A percentile compares a stretch with the other conserved stretches of the same genome.
phyloP scores from a whole-genome alignment of 1,140 invertebrate genomes.

The Berghia stephanieae region DNA sequence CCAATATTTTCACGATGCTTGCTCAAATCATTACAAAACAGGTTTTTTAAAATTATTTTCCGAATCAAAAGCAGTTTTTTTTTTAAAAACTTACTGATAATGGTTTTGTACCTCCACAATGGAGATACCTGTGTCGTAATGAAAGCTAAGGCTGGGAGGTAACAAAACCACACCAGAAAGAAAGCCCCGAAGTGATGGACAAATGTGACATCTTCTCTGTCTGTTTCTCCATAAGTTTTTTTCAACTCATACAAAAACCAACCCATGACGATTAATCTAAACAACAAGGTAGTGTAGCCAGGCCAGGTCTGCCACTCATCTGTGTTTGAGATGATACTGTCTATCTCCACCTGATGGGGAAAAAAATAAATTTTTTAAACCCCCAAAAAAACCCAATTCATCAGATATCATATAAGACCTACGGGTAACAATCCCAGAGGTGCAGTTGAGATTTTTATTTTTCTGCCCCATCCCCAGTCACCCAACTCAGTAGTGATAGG shows the following conservation, averaged over 20 bases:
- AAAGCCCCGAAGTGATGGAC: conserved; percentile 96
- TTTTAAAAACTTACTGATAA: conserved; percentile 82
- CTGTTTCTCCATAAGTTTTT: conserved; percentile 47
- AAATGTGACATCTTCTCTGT: conserved; percentile 86
- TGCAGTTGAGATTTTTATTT: too few relatives aligned
- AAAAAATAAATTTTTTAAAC: not conserved
- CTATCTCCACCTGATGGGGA: conserved; percentile 88
- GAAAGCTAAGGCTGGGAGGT: conserved; percentile 91
- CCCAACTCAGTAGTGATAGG: too few relatives aligned
- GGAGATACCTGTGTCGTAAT: conserved; percentile 92
- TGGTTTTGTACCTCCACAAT: conserved; percentile 93
- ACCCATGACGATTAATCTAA: conserved; percentile 88
- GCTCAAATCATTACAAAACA: too few relatives aligned
- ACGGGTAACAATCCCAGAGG: too few relatives aligned
- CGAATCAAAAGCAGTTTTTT: too few relatives aligned
- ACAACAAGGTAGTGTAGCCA: conserved; percentile 89
- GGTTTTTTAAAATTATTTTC: too few relatives aligned
- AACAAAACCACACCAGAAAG: conserved; percentile 97
- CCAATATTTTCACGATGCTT: too few relatives aligned
- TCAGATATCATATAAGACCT: too few relatives aligned
- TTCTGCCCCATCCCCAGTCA: too few relatives aligned
- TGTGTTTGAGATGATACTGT: conserved; percentile 90
- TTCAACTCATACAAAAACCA: conserved; percentile 95
- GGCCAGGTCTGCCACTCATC: conserved; percentile 98
- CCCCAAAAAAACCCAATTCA: not conserved